These are phyloP conservation scores for Tenthredo distinguenda DNA, from an alignment of 2,888 invertebrate species.

Conservation along the genomic window DNA sequence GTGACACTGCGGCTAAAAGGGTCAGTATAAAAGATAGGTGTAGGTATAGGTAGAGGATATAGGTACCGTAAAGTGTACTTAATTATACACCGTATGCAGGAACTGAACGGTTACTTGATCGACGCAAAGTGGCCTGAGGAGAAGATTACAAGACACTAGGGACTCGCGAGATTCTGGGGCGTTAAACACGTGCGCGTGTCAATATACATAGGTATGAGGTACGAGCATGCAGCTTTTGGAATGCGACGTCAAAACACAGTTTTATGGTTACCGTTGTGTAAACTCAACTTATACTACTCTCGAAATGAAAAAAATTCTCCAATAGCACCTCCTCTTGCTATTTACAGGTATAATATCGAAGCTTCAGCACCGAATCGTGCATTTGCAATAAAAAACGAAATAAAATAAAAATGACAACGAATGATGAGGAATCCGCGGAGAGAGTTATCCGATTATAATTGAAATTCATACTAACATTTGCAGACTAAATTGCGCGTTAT, in stretches of 20 bases:
- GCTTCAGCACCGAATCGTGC: background rate
- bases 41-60: background rate
- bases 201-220: background rate
- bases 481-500: background rate
- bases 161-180: conserved; percentile 24
- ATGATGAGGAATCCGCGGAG: background rate
- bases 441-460: too few relatives aligned
- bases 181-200: conserved; percentile 16
- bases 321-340: background rate
- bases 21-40: background rate
- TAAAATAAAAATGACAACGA: background rate
- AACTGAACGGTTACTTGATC: conserved; percentile 29
- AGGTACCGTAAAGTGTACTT: conserved; percentile 28
- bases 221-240: background rate
- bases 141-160: conserved; percentile 28
- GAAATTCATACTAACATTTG: background rate
- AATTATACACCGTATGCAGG: conserved; percentile 26
- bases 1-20: background rate
- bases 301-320: background rate
- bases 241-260: conserved; percentile 14
- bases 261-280: conserved; percentile 9
- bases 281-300: background rate
- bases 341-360: background rate
- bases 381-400: background rate
- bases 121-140: conserved; percentile 28